A percentile compares a stretch with the other conserved stretches of the same genome.
phyloP scores from a whole-genome alignment of 2,888 invertebrate genomes.

The Zele albiditarsus region DNA sequence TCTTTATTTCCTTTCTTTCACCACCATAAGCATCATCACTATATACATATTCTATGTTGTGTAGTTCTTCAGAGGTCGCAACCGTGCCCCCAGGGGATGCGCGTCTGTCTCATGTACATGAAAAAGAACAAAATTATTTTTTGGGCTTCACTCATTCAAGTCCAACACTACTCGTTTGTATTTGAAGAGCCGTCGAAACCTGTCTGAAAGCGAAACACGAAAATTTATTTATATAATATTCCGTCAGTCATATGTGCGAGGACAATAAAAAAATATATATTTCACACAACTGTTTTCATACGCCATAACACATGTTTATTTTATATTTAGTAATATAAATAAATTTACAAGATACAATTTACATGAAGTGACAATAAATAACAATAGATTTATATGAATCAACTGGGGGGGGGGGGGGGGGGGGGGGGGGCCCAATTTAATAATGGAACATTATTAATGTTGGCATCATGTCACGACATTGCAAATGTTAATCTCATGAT shows the following conservation, averaged over 20 bases:
- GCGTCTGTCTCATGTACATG: neutral
- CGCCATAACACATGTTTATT: neutral
- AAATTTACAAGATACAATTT: no score
- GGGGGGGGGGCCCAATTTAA: no score
- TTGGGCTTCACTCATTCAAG: conserved; percentile 16
- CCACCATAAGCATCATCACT: neutral
- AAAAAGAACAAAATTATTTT: conserved; percentile 2
- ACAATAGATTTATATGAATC: conserved; percentile 4
- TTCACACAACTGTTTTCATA: conserved; percentile 13
- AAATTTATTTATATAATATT: conserved; percentile 33
- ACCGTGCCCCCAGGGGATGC: conserved; percentile 21
- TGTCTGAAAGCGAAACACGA: neutral
- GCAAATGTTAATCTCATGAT: neutral
- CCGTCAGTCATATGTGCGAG: conserved; percentile 18
- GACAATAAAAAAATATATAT: neutral
- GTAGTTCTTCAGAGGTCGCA: conserved; percentile 8
- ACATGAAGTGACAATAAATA: no score
- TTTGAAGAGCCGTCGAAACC: conserved; percentile 33
- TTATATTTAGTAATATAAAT: no score
- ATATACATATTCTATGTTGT: neutral
- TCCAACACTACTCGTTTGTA: conserved; percentile 21
- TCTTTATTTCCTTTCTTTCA: conserved; percentile 4
- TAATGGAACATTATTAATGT: no score
- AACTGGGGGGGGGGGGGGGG: neutral
- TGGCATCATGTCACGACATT: neutral